A percentile compares a stretch with the other conserved stretches of the same genome.
Evolutionary conservation across 1,140 invertebrate species (phyloP).

Genomic region (Camponotus pennsylvanicus): DNA sequence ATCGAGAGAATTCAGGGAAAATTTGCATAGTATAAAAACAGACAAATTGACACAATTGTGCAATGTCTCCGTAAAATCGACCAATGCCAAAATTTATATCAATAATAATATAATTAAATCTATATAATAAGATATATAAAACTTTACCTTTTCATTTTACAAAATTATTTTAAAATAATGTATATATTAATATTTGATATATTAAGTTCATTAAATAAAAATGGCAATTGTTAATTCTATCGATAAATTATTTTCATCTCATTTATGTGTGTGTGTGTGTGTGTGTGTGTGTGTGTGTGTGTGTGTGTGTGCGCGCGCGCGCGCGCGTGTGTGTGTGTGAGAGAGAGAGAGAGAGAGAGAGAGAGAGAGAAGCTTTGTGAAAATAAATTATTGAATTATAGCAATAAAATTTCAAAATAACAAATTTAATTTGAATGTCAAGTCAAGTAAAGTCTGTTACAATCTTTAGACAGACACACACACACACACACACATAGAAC

Average conservation of each 20-base stretch:
- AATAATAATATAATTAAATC: background rate
- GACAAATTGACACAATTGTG: background rate
- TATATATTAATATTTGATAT: background rate
- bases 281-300: no score
- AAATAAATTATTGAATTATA: background rate
- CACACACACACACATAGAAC: no score
- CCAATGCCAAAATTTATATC: background rate
- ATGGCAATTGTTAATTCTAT: background rate
- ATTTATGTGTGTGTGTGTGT: background rate
- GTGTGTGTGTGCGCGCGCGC: no score
- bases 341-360: no score
- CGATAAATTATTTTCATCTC: background rate
- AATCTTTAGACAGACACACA: background rate
- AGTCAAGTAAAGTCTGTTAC: background rate
- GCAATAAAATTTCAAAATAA: background rate
- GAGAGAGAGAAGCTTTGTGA: background rate
- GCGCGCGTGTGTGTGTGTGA: no score
- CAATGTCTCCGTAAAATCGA: background rate
- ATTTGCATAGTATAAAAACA: background rate
- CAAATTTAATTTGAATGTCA: background rate
- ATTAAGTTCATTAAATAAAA: background rate
- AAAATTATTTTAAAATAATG: constrained; percentile 1
- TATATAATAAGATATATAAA: background rate
- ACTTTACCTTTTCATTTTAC: background rate
- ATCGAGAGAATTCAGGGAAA: background rate